Evolutionary conservation across 2,888 invertebrate genomes (phyloP).

Genomic region (Ferdinandea cuprea): DNA sequence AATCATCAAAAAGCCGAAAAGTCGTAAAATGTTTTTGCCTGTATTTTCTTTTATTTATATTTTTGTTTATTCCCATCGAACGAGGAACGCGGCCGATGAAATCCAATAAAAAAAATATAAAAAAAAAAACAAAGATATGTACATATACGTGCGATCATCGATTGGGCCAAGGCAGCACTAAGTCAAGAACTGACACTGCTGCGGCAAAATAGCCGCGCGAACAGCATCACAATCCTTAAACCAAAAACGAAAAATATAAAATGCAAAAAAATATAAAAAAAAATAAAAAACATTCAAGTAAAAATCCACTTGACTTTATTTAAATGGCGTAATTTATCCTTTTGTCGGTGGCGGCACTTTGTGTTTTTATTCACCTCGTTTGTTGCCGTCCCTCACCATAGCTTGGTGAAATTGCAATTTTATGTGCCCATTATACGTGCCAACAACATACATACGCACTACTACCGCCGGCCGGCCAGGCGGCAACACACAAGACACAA

Average conservation of each 20-base stretch:
- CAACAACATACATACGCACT: conserved; percentile 19
- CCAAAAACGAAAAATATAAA: conserved; percentile 14
- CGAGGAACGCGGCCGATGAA: conserved; percentile 47
- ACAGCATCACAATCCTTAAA: conserved; percentile 51
- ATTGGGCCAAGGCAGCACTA: conserved; percentile 56
- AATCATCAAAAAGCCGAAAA: conserved; percentile 74
- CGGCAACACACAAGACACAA: no score
- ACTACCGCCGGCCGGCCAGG: no score
- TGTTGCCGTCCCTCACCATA: conserved; percentile 59
- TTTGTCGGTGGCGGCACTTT: conserved; percentile 75
- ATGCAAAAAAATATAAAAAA: conserved; percentile 7
- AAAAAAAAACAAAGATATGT: conserved; percentile 26
- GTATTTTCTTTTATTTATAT: conserved; percentile 48
- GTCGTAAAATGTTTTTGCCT: conserved; percentile 68
- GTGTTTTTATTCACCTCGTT: conserved; percentile 69
- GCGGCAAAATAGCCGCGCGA: conserved; percentile 22
- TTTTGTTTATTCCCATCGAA: conserved; percentile 65
- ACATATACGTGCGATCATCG: conserved; percentile 51
- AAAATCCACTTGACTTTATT: conserved; percentile 76
- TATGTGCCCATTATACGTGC: conserved; percentile 71
- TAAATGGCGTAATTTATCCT: conserved; percentile 76
- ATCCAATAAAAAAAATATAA: conserved; percentile 45
- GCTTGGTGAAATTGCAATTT: conserved; percentile 74
- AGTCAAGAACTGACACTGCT: conserved; percentile 38
- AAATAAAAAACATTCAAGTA: conserved; percentile 40